These are phyloP conservation scores for Nanger granti DNA, from an alignment of 2,113 vertebrate genomes.

Conservation along the genomic window DNA sequence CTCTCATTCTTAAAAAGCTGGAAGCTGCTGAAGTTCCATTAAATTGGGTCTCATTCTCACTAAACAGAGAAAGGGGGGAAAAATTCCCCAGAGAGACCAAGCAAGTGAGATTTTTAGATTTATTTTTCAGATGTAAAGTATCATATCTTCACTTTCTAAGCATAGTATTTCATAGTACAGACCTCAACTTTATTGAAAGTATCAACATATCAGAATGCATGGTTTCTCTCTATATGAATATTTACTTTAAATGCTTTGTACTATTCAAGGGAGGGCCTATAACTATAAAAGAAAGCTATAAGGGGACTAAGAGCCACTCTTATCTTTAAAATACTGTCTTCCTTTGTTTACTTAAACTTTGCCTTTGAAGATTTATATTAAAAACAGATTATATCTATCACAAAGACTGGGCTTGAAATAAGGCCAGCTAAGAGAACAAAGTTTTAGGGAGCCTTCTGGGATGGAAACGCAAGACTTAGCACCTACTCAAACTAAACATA, in stretches of 20 bases:
- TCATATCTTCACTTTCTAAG: neutral
- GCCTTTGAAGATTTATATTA: slow-evolving; percentile 19
- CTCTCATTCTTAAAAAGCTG: neutral
- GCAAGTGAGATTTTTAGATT: neutral
- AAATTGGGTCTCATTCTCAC: neutral
- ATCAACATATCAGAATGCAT: neutral
- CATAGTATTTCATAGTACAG: neutral
- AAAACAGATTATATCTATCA: slow-evolving; percentile 7
- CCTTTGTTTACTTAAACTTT: slow-evolving; percentile 17
- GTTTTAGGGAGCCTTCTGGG: slow-evolving; percentile 11
- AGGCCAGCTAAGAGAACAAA: neutral
- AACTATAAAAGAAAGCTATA: neutral
- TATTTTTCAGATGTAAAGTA: neutral
- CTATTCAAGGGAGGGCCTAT: neutral
- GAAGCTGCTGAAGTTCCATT: neutral
- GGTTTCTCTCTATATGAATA: neutral
- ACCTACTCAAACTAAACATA: slow-evolving; percentile 9
- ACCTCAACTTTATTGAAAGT: slow-evolving; percentile 31
- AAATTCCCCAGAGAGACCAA: neutral
- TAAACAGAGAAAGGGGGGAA: neutral
- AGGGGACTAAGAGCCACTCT: neutral
- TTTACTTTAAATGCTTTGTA: neutral
- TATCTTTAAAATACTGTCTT: neutral
- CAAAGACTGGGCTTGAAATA: neutral
- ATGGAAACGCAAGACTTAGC: neutral